Evolutionary conservation across 2,797 vertebrate species (phyloP), one percentile per base, ranked within the genome.

Genomic region (Gorsachius magnificus): DNA sequence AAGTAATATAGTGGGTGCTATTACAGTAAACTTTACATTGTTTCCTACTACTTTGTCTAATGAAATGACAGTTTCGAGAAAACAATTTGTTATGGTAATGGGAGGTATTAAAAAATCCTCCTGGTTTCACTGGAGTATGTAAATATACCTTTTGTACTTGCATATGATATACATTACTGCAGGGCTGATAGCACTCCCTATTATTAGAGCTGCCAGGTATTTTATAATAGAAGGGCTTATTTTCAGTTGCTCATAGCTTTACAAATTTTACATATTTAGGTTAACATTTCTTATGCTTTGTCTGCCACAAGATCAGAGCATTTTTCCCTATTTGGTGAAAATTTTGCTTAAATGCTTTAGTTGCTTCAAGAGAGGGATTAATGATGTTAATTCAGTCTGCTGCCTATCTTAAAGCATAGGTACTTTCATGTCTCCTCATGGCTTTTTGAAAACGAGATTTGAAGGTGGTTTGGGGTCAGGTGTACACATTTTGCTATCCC

Each of bases 1-100:
- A 85, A 86, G 76, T 80, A 92, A 66, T 83, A 71, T 41, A 66
- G 53, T 77, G 41, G 48, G 26, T 86, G 46, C n/a, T 92, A 50
- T 87, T 96, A 86, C 51, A 74, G 51, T 93, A 90, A 85, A 86
- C 50, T 94, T 95, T 94, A 72, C 79, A 89, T 90, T 95, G 53
- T 84, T 50, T 95, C 18, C 10, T 72, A 58, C 75, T 54, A 83
- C 38, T 84, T 94, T 93, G 50, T 76, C 28, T 91, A 95, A 91
- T 83, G 38, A 96, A 95, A 94, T 83, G 45, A 69, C 53, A 85
- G 41, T 69, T 95, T 63, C 66, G 60, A 93, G 66, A 82, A 94
- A 95, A 92, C 35, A 89, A 88, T 94, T 93, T 6, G 2, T 93
- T 86, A 91, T 93, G 63, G 46, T 83, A 94, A 90, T 86, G 31